These are phyloP conservation scores for Chelonoidis abingdonii DNA, from an alignment of 2,113 vertebrate species.

Conservation along the genomic window DNA sequence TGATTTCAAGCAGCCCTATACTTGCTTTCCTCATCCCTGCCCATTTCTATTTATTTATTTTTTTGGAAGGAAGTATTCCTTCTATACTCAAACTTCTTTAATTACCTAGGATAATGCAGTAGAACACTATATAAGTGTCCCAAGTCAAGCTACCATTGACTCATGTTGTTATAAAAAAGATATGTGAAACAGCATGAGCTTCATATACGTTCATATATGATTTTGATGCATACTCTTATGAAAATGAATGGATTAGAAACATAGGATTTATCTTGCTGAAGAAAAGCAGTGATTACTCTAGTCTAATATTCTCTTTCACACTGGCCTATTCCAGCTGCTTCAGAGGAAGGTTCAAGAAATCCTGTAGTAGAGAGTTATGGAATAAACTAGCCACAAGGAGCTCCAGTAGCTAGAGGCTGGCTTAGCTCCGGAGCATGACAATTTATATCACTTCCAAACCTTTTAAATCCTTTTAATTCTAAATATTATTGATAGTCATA, in stretches of 20 bases:
- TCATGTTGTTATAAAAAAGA: conserved; percentile 5
- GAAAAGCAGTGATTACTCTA: not conserved
- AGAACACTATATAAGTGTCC: not conserved
- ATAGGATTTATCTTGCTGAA: not conserved
- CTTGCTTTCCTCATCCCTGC: not conserved
- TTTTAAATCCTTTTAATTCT: not conserved
- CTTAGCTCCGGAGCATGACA: not conserved
- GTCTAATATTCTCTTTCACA: conserved; percentile 42
- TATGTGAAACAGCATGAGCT: not conserved
- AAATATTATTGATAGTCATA: not conserved
- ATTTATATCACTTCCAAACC: not conserved
- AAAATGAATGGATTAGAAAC: conserved; percentile 60
- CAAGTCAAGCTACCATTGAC: conserved; percentile 26
- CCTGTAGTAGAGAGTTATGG: conserved; percentile 14
- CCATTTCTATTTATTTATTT: not conserved
- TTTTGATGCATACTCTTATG: conserved; percentile 59
- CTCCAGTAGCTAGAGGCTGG: not conserved
- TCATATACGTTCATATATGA: conserved; percentile 16
- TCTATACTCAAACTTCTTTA: not conserved
- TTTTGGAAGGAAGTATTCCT: not conserved
- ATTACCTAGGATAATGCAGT: not conserved
- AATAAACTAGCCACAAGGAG: conserved; percentile 51
- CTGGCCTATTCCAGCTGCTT: conserved; percentile 58
- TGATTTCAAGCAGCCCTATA: not conserved
- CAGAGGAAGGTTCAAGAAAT: conserved; percentile 3